These are phyloP conservation scores for Bradypodion ventrale DNA, from an alignment of 2,797 vertebrate genomes.

Conservation along the genomic window DNA sequence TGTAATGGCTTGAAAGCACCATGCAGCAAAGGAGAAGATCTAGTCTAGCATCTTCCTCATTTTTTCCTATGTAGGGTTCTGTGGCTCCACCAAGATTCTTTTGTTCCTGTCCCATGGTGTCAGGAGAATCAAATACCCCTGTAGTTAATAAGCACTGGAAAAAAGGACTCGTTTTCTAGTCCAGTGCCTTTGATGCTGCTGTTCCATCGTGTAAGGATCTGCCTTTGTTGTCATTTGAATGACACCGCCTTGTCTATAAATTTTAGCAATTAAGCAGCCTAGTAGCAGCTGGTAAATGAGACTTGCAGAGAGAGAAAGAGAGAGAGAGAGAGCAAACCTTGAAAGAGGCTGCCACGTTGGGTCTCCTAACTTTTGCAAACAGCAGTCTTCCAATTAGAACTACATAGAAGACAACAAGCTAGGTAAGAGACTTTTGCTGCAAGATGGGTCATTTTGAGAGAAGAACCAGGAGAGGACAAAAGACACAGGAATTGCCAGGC, in stretches of 20 bases:
- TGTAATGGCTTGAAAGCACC: slow-evolving; percentile 47
- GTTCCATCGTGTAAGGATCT: slow-evolving; percentile 74
- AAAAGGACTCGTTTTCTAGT: slow-evolving; percentile 62
- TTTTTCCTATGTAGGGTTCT: slow-evolving; percentile 61
- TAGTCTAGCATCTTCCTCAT: slow-evolving; percentile 56
- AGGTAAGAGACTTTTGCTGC: slow-evolving; percentile 67
- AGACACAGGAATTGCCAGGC: too few relatives aligned
- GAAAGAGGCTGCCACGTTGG: not conserved
- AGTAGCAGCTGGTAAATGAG: slow-evolving; percentile 51
- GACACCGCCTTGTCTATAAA: slow-evolving; percentile 77
- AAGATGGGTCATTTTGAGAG: not conserved
- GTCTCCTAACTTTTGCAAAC: slow-evolving; percentile 50
- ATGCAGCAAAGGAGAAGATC: slow-evolving; percentile 36
- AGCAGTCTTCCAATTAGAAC: slow-evolving; percentile 47
- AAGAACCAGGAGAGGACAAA: not conserved
- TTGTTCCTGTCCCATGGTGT: slow-evolving; percentile 62
- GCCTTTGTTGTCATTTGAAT: slow-evolving; percentile 72
- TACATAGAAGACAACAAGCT: slow-evolving; percentile 19
- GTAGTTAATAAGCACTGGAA: slow-evolving; percentile 63
- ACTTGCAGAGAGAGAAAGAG: slow-evolving; percentile 37
- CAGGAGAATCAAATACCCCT: slow-evolving; percentile 68
- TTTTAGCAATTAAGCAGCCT: slow-evolving; percentile 63
- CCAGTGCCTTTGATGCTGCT: slow-evolving; percentile 69
- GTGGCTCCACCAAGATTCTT: slow-evolving; percentile 63
- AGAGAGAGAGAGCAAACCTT: slow-evolving; percentile 37